These are phyloP conservation scores for Elephantulus edwardii DNA, from an alignment of 2,113 vertebrate genomes.

Conservation along the genomic window DNA sequence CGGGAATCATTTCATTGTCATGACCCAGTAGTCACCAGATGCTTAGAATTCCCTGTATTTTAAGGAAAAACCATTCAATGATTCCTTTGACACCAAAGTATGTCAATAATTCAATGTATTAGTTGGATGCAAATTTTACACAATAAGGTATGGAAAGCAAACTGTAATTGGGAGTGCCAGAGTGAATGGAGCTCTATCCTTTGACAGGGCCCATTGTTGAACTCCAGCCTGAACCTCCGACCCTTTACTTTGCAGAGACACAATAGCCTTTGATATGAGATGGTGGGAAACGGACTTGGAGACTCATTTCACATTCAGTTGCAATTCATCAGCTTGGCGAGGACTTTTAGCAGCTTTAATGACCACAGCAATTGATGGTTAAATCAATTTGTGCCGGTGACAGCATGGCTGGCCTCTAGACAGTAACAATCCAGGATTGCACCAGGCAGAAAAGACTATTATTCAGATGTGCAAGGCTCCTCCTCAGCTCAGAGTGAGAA, in stretches of 20 bases:
- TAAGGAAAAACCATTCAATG: conserved; percentile 82
- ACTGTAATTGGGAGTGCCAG: conserved; percentile 86
- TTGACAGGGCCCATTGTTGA: conserved; percentile 90
- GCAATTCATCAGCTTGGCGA: conserved; percentile 89
- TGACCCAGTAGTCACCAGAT: conserved; percentile 80
- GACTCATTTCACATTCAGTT: conserved; percentile 91
- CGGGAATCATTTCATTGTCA: conserved; percentile 77
- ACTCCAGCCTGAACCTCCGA: conserved; percentile 90
- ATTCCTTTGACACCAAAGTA: conserved; percentile 85
- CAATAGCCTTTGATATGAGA: conserved; percentile 96
- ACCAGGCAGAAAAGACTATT: conserved; percentile 87
- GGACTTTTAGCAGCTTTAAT: conserved; percentile 90
- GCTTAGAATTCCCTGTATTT: conserved; percentile 87
- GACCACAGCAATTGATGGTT: conserved; percentile 93
- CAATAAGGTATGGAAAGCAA: conserved; percentile 87
- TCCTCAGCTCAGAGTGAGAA: conserved; percentile 80
- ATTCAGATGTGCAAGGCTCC: conserved; percentile 86
- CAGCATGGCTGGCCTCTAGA: conserved; percentile 91
- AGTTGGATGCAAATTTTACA: conserved; percentile 87
- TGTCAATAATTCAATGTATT: conserved; percentile 87
- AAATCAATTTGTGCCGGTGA: conserved; percentile 98
- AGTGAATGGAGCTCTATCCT: conserved; percentile 85
- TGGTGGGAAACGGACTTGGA: conserved; percentile 92
- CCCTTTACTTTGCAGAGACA: conserved; percentile 91
- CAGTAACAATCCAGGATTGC: conserved; percentile 94